These are phyloP conservation scores for Pontoporia blainvillei DNA, from an alignment of 2,113 vertebrate genomes.

Conservation along the genomic window DNA sequence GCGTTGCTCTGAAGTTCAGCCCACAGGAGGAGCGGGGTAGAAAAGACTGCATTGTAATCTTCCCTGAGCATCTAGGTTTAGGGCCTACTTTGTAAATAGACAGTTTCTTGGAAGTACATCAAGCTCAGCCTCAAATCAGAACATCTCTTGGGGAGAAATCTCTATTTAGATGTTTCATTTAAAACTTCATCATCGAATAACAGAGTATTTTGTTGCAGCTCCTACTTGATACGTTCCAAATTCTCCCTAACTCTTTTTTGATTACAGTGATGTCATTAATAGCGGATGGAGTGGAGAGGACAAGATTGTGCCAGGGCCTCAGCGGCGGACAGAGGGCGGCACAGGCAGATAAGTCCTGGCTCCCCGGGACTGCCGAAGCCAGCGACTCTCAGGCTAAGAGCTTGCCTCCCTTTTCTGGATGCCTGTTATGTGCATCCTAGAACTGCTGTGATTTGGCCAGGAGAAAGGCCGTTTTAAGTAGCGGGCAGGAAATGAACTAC, in stretches of 20 bases:
- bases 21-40: background rate
- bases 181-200: constrained; percentile 55
- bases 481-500: constrained; percentile 4
- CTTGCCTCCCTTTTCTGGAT: background rate
- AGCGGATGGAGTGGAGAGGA: background rate
- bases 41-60: background rate
- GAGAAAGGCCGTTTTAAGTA: constrained; percentile 20
- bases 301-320: background rate
- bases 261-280: constrained; percentile 35
- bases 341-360: background rate
- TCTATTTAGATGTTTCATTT: constrained; percentile 57
- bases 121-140: constrained; percentile 53
- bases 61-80: constrained; percentile 35
- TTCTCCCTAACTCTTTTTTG: constrained; percentile 24
- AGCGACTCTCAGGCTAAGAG: background rate
- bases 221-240: constrained; percentile 32
- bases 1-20: background rate
- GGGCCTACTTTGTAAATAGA: constrained; percentile 49
- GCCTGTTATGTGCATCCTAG: background rate
- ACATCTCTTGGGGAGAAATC: constrained; percentile 50
- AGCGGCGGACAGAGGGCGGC: background rate
- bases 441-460: background rate
- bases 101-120: constrained; percentile 62
- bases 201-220: constrained; percentile 32
- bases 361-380: background rate